Evolutionary conservation across 2,113 vertebrate species (phyloP).

Genomic region (Pedetes capensis): DNA sequence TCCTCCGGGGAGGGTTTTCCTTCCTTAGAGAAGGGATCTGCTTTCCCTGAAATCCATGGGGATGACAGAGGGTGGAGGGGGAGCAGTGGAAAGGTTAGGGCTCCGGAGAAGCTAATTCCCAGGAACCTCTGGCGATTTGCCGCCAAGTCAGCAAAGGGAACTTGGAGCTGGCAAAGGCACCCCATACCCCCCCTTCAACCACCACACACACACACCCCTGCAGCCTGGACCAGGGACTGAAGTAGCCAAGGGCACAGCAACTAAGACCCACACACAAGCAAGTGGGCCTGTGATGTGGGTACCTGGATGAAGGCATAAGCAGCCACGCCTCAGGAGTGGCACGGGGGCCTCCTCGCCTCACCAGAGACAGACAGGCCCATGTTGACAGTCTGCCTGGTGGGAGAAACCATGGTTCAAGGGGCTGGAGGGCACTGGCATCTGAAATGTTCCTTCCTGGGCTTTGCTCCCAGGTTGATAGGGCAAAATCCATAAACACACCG

Average conservation of each 20-base stretch:
- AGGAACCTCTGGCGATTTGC: not conserved
- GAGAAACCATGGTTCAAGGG: not conserved
- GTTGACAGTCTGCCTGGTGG: not conserved
- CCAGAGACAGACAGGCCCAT: not conserved
- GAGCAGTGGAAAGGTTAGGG: not conserved
- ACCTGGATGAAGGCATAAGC: not conserved
- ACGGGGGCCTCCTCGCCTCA: not conserved
- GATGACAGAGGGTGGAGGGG: not conserved
- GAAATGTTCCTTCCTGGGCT: not conserved
- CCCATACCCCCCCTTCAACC: not conserved
- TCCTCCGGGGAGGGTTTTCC: not conserved
- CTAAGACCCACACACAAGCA: not conserved
- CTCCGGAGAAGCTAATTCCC: not conserved
- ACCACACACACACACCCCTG: too few species aligned
- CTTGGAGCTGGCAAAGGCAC: not conserved
- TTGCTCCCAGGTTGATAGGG: slow-evolving; percentile 46
- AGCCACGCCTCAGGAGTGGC: not conserved
- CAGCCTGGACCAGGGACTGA: not conserved
- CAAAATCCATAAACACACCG: slow-evolving; percentile 31
- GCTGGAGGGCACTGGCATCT: not conserved
- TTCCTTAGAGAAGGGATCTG: not conserved
- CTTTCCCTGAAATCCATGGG: not conserved
- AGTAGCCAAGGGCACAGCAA: not conserved
- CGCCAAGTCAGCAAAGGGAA: not conserved
- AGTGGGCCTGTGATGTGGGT: not conserved